Conservation (phyloP, 1,140 invertebrate genomes). For the Centruroides vittatus region DNA sequence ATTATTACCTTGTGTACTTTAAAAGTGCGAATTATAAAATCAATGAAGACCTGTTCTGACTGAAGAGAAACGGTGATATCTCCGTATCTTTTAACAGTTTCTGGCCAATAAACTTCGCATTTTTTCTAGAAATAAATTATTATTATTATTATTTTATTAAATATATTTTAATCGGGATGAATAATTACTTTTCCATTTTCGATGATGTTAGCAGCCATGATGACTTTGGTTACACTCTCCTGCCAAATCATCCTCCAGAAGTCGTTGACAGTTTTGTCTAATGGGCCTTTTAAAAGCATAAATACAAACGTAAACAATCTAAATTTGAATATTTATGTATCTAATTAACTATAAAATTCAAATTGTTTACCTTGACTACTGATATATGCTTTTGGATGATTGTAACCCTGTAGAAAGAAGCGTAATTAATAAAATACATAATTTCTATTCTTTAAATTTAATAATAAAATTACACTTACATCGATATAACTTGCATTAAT, state of each 20-base stretch:
- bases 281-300: conserved; percentile 35
- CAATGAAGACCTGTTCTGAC: conserved; percentile 10
- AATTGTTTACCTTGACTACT: no score
- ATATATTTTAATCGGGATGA: no score
- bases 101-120: conserved; percentile 51
- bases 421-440: no score
- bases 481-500: conserved; percentile 93
- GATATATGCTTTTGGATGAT: no score
- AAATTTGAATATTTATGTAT: no score
- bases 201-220: conserved; percentile 61
- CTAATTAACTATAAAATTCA: no score
- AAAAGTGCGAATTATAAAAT: conserved; percentile 17
- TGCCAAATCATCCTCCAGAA: conserved; percentile 73
- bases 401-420: no score
- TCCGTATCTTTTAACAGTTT: conserved; percentile 13
- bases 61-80: conserved; percentile 16
- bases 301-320: no score
- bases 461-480: conserved; percentile 44
- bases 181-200: conserved; percentile 50
- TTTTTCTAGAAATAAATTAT: conserved; percentile 34
- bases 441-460: no score
- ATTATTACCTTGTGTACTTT: conserved; percentile 12
- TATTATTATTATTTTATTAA: no score
- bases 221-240: conserved; percentile 52
- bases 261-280: conserved; percentile 50